These are phyloP conservation scores for Oscheius sp. DNA, from an alignment of 2,888 invertebrate genomes.

Conservation along the genomic window DNA sequence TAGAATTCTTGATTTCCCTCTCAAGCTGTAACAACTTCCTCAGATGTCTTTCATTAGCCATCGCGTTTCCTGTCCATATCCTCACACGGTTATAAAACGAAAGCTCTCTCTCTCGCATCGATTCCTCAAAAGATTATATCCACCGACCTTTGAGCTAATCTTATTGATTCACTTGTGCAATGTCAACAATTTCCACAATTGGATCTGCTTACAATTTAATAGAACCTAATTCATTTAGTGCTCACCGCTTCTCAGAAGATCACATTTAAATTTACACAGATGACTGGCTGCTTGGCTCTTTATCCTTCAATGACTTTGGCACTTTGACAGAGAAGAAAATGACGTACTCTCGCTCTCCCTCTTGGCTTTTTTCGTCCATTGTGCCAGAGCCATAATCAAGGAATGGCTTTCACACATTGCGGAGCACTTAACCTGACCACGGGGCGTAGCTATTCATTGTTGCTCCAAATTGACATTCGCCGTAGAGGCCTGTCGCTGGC, in stretches of 20 bases:
- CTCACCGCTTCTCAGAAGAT: too few relatives aligned
- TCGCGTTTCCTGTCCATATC: neutral
- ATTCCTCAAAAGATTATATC: too few relatives aligned
- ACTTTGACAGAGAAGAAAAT: neutral
- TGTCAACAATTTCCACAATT: too few relatives aligned
- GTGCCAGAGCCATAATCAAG: neutral
- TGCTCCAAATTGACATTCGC: slow-evolving; percentile 23
- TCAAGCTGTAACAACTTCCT: neutral
- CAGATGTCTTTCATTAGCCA: slow-evolving; percentile 12
- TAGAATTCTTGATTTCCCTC: slow-evolving; percentile 1
- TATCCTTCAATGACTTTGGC: neutral
- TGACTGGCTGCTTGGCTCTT: neutral
- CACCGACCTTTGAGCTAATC: too few relatives aligned
- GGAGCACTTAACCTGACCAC: slow-evolving; percentile 7
- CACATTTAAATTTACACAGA: slow-evolving; percentile 13
- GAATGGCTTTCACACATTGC: slow-evolving; percentile 17
- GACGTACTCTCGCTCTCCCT: neutral
- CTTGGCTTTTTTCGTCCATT: neutral
- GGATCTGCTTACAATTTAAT: too few relatives aligned
- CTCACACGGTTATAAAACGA: neutral
- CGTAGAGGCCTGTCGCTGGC: slow-evolving; percentile 22
- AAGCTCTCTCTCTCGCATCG: neutral
- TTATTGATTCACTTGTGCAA: too few relatives aligned
- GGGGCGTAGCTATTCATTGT: slow-evolving; percentile 10
- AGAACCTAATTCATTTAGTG: too few relatives aligned